Conservation (phyloP, 2,888 invertebrate species). For the Erannis defoliaria region DNA sequence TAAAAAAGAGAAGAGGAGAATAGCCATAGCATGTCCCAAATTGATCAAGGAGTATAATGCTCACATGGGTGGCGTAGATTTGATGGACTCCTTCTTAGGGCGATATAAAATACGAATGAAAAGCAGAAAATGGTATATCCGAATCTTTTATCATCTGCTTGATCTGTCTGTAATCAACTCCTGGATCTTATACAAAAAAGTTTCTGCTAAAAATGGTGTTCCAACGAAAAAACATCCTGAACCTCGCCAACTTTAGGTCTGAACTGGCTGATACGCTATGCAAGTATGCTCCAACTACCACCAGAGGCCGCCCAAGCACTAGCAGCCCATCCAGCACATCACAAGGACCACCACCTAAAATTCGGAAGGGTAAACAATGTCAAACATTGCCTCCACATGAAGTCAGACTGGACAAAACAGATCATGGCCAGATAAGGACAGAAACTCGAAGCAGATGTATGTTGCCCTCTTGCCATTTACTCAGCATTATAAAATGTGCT, state of each 20-base stretch:
- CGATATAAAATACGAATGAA: constrained; percentile 41
- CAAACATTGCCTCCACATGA: constrained; percentile 44
- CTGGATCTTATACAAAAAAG: constrained; percentile 40
- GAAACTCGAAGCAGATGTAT: constrained; percentile 34
- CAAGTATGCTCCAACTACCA: constrained; percentile 40
- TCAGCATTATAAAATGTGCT: constrained; percentile 25
- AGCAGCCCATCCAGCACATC: constrained; percentile 29
- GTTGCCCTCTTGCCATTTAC: constrained; percentile 20
- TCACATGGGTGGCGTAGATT: constrained; percentile 30
- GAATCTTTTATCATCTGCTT: constrained; percentile 26
- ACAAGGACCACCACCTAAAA: constrained; percentile 41
- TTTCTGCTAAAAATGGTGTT: constrained; percentile 27
- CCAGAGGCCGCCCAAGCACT: constrained; percentile 46
- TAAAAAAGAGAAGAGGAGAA: not conserved
- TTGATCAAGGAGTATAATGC: constrained; percentile 29
- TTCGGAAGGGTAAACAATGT: constrained; percentile 44
- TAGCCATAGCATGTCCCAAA: constrained; percentile 8
- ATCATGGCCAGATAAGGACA: constrained; percentile 45
- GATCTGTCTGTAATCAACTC: constrained; percentile 17
- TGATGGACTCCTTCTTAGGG: constrained; percentile 35
- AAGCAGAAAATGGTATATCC: constrained; percentile 40
- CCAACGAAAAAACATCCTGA: constrained; percentile 36
- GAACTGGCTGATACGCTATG: constrained; percentile 40
- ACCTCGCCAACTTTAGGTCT: constrained; percentile 42
- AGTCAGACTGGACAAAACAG: constrained; percentile 44